Conservation (phyloP, 2,797 vertebrate genomes). For the Setipinna tenuifilis region DNA sequence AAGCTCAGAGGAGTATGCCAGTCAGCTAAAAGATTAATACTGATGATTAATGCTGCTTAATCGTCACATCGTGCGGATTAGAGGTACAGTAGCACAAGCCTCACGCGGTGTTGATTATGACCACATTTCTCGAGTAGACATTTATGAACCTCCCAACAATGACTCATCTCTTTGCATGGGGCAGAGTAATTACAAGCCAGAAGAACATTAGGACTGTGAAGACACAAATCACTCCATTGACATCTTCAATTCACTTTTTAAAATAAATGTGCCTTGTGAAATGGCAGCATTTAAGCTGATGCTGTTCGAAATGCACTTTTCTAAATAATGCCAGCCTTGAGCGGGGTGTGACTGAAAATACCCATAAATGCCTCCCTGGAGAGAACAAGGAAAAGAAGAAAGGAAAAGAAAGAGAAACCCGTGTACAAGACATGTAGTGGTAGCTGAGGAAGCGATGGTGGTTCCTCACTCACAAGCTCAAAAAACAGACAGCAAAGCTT, state of each 20-base stretch:
- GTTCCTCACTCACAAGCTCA: not conserved
- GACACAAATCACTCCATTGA: not conserved
- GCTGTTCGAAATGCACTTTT: not conserved
- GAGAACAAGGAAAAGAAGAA: not conserved
- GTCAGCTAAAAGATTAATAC: slow-evolving; percentile 1
- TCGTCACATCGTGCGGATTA: not conserved
- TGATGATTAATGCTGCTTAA: not conserved
- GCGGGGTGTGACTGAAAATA: not conserved
- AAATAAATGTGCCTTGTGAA: not conserved
- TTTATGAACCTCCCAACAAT: not conserved
- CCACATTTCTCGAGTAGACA: not conserved
- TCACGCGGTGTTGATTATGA: not conserved
- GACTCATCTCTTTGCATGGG: not conserved
- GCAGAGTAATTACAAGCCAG: not conserved
- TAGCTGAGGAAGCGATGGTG: not conserved
- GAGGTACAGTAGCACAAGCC: not conserved
- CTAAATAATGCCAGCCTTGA: not conserved
- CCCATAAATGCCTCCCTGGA: not conserved
- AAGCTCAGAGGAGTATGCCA: not conserved
- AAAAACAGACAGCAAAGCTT: not conserved
- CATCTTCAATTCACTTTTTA: not conserved
- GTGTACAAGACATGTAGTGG: not conserved
- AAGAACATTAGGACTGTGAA: not conserved
- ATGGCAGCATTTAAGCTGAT: not conserved
- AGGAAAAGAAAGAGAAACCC: not conserved